Conservation (phyloP, 2,888 invertebrate species). For the Xylota segnis region DNA sequence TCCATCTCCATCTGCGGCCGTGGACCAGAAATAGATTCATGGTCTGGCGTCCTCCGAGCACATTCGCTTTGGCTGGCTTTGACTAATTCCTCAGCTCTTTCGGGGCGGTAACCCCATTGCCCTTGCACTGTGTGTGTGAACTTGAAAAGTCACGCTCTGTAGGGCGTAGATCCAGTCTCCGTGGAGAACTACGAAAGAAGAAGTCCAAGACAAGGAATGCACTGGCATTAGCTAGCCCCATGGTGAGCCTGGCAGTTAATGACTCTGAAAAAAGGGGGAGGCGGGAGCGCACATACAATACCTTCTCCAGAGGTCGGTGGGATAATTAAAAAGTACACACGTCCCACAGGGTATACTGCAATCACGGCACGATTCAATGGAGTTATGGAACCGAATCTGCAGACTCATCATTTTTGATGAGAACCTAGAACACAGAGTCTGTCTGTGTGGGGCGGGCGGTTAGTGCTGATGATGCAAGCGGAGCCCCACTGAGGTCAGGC, state of each 20-base stretch:
- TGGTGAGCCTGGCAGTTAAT: slow-evolving; percentile 44
- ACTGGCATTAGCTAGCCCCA: slow-evolving; percentile 14
- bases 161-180: slow-evolving; percentile 13
- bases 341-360: slow-evolving; percentile 36
- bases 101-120: slow-evolving; percentile 42
- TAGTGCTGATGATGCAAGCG: background rate
- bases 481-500: slow-evolving; percentile 24
- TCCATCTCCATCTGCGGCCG: slow-evolving; percentile 26
- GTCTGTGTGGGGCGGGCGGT: background rate
- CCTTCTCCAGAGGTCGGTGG: slow-evolving; percentile 44
- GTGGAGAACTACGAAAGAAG: background rate
- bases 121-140: slow-evolving; percentile 52
- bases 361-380: slow-evolving; percentile 34
- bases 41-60: slow-evolving; percentile 25
- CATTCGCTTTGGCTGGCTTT: slow-evolving; percentile 49
- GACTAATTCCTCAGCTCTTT: slow-evolving; percentile 31
- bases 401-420: slow-evolving; percentile 58
- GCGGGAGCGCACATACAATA: slow-evolving; percentile 6
- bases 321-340: slow-evolving; percentile 69
- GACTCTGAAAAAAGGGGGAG: slow-evolving; percentile 56
- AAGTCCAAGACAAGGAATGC: slow-evolving; percentile 19
- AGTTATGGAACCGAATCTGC: slow-evolving; percentile 28
- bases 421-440: slow-evolving; percentile 25
- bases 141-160: slow-evolving; percentile 61
- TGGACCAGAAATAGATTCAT: slow-evolving; percentile 57